phyloP scores from a whole-genome alignment of 2,113 vertebrate genomes.

The Murina feae region DNA sequence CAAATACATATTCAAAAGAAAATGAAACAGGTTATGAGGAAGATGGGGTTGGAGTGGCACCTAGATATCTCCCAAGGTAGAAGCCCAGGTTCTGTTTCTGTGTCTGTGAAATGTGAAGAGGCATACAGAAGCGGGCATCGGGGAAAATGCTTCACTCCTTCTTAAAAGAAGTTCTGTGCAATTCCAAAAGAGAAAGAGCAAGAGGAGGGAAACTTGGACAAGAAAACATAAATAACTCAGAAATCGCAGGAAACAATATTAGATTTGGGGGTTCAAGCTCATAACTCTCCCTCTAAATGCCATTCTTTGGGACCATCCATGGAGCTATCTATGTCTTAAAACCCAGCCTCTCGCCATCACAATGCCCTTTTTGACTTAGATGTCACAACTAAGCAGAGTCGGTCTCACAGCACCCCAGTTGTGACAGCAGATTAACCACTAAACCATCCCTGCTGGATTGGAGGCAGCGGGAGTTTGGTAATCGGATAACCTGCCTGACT shows the following conservation, averaged over 20 bases:
- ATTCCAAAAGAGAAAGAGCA: not conserved
- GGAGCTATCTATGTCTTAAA: constrained; percentile 49
- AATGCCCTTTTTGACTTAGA: constrained; percentile 19
- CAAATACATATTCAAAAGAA: not conserved
- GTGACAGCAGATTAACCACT: constrained; percentile 33
- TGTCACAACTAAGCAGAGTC: not conserved
- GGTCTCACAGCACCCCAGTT: not conserved
- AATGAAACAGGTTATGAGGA: not conserved
- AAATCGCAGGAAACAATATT: not conserved
- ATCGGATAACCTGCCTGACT: not conserved
- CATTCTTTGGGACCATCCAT: not conserved
- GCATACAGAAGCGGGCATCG: not conserved
- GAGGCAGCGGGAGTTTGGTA: not conserved
- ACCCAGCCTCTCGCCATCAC: not conserved
- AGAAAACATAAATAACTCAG: not conserved
- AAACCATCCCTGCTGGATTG: not conserved
- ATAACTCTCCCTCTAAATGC: not conserved
- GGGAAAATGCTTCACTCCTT: not conserved
- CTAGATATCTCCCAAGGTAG: not conserved
- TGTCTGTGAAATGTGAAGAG: not conserved
- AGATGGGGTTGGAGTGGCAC: not conserved
- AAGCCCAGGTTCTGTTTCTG: not conserved
- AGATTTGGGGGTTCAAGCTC: not conserved
- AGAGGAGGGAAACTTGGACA: not conserved
- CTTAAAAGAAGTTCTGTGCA: not conserved